Percentiles rank a stretch among this genome's conserved stretches.
Evolutionary conservation across 2,888 invertebrate species (phyloP).

Genomic region (Heterodera filipjevi): DNA sequence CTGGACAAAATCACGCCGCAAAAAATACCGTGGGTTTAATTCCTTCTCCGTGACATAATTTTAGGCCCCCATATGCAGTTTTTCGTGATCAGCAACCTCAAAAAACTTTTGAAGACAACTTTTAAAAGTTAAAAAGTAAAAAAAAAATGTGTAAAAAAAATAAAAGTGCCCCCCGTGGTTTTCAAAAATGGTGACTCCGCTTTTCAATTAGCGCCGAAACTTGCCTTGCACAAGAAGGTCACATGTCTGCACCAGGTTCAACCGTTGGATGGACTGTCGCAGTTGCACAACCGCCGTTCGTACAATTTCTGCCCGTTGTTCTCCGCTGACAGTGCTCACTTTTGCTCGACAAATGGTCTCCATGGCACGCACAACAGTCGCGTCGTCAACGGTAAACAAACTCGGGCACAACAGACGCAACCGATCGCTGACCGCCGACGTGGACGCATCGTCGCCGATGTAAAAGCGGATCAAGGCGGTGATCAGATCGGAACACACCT

Average conservation of each 20-base stretch:
- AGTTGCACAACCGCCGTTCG: slow-evolving; percentile 48
- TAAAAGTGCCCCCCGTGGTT: too few relatives aligned
- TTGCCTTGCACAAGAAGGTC: slow-evolving; percentile 37
- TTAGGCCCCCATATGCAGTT: too few relatives aligned
- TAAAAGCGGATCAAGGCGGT: slow-evolving; percentile 85
- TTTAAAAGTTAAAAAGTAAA: too few relatives aligned
- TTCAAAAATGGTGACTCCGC: too few relatives aligned
- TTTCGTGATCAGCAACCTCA: too few relatives aligned
- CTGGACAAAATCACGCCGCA: too few relatives aligned
- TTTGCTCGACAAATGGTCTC: slow-evolving; percentile 51
- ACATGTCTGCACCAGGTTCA: slow-evolving; percentile 46
- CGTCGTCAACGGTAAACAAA: slow-evolving; percentile 90
- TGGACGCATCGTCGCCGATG: slow-evolving; percentile 89
- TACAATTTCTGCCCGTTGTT: slow-evolving; percentile 42
- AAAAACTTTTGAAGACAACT: too few relatives aligned
- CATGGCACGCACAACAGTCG: slow-evolving; percentile 76
- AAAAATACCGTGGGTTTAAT: too few relatives aligned
- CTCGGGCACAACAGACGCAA: slow-evolving; percentile 88
- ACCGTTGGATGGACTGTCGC: slow-evolving; percentile 52
- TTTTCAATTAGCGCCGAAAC: background rate
- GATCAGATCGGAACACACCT: slow-evolving; percentile 74
- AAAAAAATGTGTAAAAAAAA: too few relatives aligned
- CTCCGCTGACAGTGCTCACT: background rate
- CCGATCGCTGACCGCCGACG: slow-evolving; percentile 84
- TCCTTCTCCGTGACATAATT: too few relatives aligned